Evolutionary conservation across 1,140 invertebrate genomes (phyloP).

Genomic region (Chironomus striatipennis): DNA sequence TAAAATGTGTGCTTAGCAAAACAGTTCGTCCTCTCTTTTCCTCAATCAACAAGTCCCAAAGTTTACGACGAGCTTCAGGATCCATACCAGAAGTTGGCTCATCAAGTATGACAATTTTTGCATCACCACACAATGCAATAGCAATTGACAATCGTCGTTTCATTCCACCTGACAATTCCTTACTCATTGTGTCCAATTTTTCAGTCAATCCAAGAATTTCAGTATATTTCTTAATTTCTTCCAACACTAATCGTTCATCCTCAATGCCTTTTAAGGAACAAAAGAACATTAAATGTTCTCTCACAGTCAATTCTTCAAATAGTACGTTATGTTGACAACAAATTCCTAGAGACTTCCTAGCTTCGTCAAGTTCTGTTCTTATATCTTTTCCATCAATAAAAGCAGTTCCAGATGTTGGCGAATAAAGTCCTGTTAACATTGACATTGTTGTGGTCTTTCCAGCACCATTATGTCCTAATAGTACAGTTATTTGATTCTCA

Average conservation of each 20-base stretch:
- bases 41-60: constrained; percentile 71
- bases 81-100: constrained; percentile 92
- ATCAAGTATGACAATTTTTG: constrained; percentile 63
- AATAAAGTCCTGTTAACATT: constrained; percentile 62
- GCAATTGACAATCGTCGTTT: constrained; percentile 66
- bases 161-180: constrained; percentile 67
- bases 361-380: constrained; percentile 41
- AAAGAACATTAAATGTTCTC: constrained; percentile 80
- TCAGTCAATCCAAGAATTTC: constrained; percentile 52
- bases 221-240: constrained; percentile 48
- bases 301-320: constrained; percentile 77
- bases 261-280: constrained; percentile 56
- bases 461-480: constrained; percentile 63
- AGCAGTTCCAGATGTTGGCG: constrained; percentile 55
- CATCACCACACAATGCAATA: constrained; percentile 58
- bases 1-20: constrained; percentile 85
- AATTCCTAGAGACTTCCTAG: constrained; percentile 59
- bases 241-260: constrained; percentile 39
- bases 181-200: constrained; percentile 33
- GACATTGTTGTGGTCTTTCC: constrained; percentile 60
- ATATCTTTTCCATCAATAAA: constrained; percentile 54
- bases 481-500: constrained; percentile 47
- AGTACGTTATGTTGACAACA: constrained; percentile 91
- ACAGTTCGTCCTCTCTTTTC: constrained; percentile 55
- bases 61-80: constrained; percentile 72